Evolutionary conservation across 2,888 invertebrate species (phyloP).

Genomic region (Calameuta filiformis): DNA sequence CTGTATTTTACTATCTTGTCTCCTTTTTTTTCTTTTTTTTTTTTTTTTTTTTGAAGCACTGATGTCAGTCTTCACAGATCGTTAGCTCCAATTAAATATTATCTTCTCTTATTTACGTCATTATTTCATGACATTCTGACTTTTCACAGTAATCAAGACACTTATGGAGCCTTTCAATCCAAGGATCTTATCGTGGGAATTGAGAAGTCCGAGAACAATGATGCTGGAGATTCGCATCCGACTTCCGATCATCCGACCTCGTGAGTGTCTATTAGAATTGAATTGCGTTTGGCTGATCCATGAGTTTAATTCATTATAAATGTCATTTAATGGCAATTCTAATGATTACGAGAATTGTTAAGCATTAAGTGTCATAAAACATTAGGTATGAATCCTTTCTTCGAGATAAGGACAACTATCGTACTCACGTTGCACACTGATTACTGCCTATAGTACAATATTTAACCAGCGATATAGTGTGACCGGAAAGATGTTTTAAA

Average conservation of each 20-base stretch:
- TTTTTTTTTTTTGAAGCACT: background rate
- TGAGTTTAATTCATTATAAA: background rate
- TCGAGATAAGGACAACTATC: background rate
- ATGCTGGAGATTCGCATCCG: conserved; percentile 57
- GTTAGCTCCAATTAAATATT: background rate
- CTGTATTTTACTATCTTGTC: background rate
- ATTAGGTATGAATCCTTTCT: background rate
- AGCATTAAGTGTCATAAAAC: background rate
- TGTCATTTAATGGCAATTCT: background rate
- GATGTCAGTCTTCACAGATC: background rate
- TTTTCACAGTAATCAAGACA: conserved; percentile 49
- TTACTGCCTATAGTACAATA: background rate
- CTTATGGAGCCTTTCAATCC: conserved; percentile 67
- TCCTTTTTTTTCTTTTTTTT: too few species aligned
- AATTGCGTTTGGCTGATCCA: background rate
- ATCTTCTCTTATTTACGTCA: background rate
- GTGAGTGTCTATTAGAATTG: conserved; percentile 66
- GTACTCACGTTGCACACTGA: background rate
- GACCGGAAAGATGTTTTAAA: background rate
- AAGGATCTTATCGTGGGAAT: conserved; percentile 68
- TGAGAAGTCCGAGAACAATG: conserved; percentile 62
- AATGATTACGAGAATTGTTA: background rate
- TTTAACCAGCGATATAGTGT: background rate
- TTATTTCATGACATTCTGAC: background rate
- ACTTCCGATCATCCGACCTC: conserved; percentile 74